Evolutionary conservation across 2,888 invertebrate genomes (phyloP), one percentile per base, ranked within the genome.

Genomic region (Fabriciana adippe): DNA sequence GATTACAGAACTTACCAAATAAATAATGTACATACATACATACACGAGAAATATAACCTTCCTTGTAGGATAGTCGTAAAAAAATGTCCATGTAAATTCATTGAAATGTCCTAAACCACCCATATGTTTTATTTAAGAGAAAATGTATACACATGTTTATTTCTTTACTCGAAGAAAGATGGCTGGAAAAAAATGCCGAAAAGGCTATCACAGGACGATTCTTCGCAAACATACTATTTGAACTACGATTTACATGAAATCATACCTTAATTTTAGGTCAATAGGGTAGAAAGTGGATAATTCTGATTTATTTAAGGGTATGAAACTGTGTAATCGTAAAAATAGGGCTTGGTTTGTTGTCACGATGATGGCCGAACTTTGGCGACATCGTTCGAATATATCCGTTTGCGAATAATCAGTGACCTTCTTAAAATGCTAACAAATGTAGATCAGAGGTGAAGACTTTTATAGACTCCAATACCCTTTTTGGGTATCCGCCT

Each of bases 121-220:
- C 15, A 55, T 51, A 55, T 61, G 57, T 65, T 57, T 41, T 67
- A 64, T 64, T 56, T 55, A 53, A 62, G 13, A 26, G 41, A 48
- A 76, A 79, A 75, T 78, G 75, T 76, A 78, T 76, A 81, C 81
- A 82, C 81, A 81, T 84, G 81, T 84, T 83, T 84, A 87, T 87
- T 81, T 78, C 78, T 81, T 86, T 79, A 82, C 79, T 80, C 79
- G 79, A 82, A 83, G 84, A 87, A 84, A 85, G 82, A 87, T 84
- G 86, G 81, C 83, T 82, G 84, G 84, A 83, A 85, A 88, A 84
- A 86, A 86, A 84, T 82, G 80, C 79, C 79, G 82, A 83, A 86
- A 82, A 81, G 81, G 81, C 86, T 83, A 87, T 86, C 84, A 81
- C 79, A 79, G 81, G 83, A 81, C 84, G 79, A 86, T 86, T 88